Conservation (phyloP, 1,140 invertebrate genomes). For the Caenorhabditis remanei region DNA sequence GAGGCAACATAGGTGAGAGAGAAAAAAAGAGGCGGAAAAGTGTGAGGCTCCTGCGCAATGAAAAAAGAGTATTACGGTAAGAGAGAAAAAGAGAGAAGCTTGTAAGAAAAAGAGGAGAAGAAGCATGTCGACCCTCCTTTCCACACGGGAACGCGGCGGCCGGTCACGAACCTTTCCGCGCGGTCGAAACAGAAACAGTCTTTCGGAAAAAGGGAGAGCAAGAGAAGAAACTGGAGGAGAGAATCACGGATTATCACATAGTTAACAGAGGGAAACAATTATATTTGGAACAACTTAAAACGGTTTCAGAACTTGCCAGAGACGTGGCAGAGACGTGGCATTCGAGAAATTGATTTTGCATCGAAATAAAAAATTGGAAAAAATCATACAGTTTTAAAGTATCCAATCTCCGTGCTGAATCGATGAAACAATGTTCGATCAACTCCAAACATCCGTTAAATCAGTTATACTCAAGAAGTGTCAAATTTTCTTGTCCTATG, state of each 20-base stretch:
- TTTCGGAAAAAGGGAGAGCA: not conserved
- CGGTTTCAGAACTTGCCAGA: too few relatives aligned
- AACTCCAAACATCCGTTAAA: too few relatives aligned
- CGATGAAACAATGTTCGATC: too few relatives aligned
- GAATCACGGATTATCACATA: slow-evolving; percentile 12
- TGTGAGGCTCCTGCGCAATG: slow-evolving; percentile 9
- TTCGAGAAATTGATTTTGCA: too few relatives aligned
- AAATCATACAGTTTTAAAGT: too few relatives aligned
- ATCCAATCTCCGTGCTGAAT: too few relatives aligned
- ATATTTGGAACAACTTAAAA: too few relatives aligned
- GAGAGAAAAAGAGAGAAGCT: slow-evolving; percentile 2
- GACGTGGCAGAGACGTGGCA: too few relatives aligned
- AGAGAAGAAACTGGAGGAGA: not conserved
- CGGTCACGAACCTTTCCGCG: slow-evolving; percentile 41
- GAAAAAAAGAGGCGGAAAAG: slow-evolving; percentile 32
- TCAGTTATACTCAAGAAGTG: not conserved
- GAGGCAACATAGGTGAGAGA: slow-evolving; percentile 5
- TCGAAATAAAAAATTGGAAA: too few relatives aligned
- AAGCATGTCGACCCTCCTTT: slow-evolving; percentile 18
- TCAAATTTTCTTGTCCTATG: not conserved
- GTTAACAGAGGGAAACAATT: not conserved
- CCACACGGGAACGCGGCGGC: not conserved
- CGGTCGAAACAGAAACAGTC: not conserved
- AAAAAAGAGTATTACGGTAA: not conserved
- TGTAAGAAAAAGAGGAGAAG: slow-evolving; percentile 6